Percentiles rank a stretch among this genome's conserved stretches.
Conservation (phyloP, 1,140 invertebrate genomes). For the Drosophila ficusphila region DNA sequence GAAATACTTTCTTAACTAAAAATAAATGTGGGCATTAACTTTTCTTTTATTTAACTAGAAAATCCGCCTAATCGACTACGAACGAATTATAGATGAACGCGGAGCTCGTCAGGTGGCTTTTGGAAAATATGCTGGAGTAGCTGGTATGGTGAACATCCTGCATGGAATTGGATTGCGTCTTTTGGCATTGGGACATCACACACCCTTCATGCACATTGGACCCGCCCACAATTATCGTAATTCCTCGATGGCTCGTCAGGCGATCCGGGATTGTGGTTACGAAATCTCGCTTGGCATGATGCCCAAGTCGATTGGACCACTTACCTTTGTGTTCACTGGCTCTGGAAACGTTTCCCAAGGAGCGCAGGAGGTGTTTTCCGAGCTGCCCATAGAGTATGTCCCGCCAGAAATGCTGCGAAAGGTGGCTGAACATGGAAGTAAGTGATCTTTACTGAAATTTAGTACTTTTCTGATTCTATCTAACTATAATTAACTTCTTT, state of each 20-base stretch:
- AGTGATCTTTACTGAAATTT: conserved; percentile 74
- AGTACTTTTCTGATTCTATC: not conserved
- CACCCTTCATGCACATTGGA: conserved; percentile 99
- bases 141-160: conserved; percentile 99
- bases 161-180: conserved; percentile 97
- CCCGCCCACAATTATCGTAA: conserved; percentile 99
- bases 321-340: conserved; percentile 99
- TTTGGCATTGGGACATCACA: conserved; percentile 98
- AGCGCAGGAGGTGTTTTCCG: conserved; percentile 99
- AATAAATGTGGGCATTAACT: not conserved
- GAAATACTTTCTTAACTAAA: not conserved
- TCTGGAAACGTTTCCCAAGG: conserved; percentile 93
- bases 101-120: conserved; percentile 98
- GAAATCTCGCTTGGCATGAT: conserved; percentile 98
- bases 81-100: conserved; percentile 95
- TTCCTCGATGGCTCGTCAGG: conserved; percentile 98
- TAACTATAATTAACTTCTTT: not conserved
- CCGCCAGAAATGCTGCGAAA: conserved; percentile 96
- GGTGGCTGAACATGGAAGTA: conserved; percentile 98
- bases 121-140: conserved; percentile 98
- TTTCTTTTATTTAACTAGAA: conserved; percentile 86
- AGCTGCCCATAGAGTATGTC: conserved; percentile 98
- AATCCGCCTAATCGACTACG: conserved; percentile 98
- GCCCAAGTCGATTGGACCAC: conserved; percentile 98
- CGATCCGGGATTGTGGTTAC: conserved; percentile 98